These are phyloP conservation scores for Dipodomys spectabilis DNA, from an alignment of 2,113 vertebrate species.

Conservation along the genomic window DNA sequence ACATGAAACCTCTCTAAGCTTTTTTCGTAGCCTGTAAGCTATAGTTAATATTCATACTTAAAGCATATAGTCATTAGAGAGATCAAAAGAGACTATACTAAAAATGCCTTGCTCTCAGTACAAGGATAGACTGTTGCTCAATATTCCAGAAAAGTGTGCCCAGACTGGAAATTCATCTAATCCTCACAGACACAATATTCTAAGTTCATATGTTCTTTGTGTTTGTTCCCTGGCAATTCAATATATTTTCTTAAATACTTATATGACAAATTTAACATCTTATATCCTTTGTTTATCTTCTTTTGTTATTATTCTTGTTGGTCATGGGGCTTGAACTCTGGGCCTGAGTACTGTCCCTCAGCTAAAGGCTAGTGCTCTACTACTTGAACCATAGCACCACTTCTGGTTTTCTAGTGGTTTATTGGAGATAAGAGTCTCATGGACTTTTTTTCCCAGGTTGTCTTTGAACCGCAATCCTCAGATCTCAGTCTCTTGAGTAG, in stretches of 20 bases:
- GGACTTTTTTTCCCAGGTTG: no score
- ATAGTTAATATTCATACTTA: neutral
- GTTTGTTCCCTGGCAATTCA: neutral
- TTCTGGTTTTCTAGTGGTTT: no score
- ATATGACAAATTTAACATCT: neutral
- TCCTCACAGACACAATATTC: neutral
- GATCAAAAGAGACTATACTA: neutral
- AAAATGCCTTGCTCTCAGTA: neutral
- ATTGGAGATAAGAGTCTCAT: no score
- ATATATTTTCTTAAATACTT: neutral
- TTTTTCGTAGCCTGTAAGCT: neutral
- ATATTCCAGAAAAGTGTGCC: neutral
- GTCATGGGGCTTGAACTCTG: no score
- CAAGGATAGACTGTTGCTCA: neutral
- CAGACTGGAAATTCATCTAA: neutral
- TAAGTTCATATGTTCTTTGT: neutral
- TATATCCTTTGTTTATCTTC: neutral
- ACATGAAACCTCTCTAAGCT: neutral
- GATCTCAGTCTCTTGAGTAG: no score
- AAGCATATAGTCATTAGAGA: neutral
- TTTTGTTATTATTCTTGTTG: neutral
- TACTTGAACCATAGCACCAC: no score
- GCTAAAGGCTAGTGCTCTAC: no score
- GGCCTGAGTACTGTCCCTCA: no score
- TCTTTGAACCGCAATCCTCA: no score